These are phyloP conservation scores for Prosopocoilus inquinatus DNA, from an alignment of 2,888 invertebrate genomes.

Conservation along the genomic window DNA sequence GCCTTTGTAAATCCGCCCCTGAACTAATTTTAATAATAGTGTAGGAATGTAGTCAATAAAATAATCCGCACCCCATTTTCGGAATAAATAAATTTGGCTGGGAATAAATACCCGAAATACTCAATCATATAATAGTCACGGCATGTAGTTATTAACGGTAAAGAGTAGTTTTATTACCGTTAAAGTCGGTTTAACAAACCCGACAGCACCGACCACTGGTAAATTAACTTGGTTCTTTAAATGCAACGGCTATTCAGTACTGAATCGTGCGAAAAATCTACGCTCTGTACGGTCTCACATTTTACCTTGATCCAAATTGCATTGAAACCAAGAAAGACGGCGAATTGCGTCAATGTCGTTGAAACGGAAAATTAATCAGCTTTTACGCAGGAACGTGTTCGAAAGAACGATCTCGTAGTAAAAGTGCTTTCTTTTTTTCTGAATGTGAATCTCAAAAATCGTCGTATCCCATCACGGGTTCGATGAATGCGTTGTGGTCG, in stretches of 20 bases:
- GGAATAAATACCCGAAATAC: background rate
- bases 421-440: conserved; percentile 28
- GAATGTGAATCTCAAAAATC: conserved; percentile 5
- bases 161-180: background rate
- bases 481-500: conserved; percentile 1
- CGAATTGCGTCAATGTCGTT: background rate
- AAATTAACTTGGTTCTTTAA: background rate
- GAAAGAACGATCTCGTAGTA: conserved; percentile 21
- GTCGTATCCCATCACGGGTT: conserved; percentile 11
- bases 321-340: background rate
- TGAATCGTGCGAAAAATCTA: background rate
- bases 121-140: background rate
- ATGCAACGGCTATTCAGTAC: no score
- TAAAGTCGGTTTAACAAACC: background rate
- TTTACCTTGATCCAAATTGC: background rate
- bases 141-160: conserved; percentile 1
- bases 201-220: background rate
- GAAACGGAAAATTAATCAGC: background rate
- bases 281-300: background rate
- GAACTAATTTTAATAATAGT: no score
- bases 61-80: no score
- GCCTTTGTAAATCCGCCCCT: background rate
- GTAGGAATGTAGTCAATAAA: no score
- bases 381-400: background rate
- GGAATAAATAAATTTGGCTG: background rate